Evolutionary conservation across 2,797 vertebrate genomes (phyloP), one percentile per base, ranked within the genome.

Genomic region (Agapornis canus): DNA sequence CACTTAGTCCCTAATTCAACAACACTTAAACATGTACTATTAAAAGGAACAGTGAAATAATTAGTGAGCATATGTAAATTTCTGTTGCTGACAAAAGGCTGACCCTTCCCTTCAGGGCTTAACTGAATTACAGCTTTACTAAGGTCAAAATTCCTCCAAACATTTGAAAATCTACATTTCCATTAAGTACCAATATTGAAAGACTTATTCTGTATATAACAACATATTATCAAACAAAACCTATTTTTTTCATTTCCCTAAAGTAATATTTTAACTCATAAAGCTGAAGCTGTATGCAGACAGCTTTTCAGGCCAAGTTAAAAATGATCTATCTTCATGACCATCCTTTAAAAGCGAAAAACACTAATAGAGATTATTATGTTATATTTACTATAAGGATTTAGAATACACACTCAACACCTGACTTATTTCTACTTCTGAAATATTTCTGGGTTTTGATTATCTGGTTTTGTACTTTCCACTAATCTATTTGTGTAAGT

Each of bases 1-100:
- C 52, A 71, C 81, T 78, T 71, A 80, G 31, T 43, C 22, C 35
- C 54, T 51, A 88, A 87, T 64, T 42, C 68, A 68, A 56, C 80
- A 59, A 27, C 56, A 48, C 40, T 93, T 90, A 64, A 94, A 66
- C 18, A 20, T 2, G 2, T 19, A 31, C 43, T 57, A 69, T 42
- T 80, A 39, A 86, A 73, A 82, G 29, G 13, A 89, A 57, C 5
- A 64, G 26, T 25, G 17, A 73, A 88, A 63, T 32, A 39, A n/a
- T 84, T 16, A 45, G 42, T 11, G 19, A 79, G 45, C 16, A 51
- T 5, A 16, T 31, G 5, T 66, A 26, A 42, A 72, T 65, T 63
- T 66, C 37, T 32, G 18, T 25, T 76, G 51, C 40, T 37, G 22
- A 59, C 10, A 59, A 61, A 89, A 60, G 39, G 17, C 29, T 2